Percentiles rank a stretch among this genome's conserved stretches.
These are phyloP conservation scores for Acanthosepion lycidas DNA, from an alignment of 2,888 invertebrate species.

Conservation along the genomic window DNA sequence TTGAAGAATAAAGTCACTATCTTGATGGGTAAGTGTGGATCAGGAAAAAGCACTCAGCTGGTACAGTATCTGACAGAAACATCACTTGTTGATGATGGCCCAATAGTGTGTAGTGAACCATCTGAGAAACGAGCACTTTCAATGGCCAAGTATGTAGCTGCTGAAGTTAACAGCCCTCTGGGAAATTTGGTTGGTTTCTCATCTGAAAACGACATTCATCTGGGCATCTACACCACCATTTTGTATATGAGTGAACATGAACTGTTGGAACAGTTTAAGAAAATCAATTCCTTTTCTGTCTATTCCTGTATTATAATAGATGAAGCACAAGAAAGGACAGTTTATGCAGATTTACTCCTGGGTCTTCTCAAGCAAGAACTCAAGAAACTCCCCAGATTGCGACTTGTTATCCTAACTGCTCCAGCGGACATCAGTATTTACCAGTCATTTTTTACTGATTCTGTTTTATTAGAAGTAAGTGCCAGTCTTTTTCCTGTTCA, in stretches of 20 bases:
- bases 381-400: slow-evolving; percentile 64
- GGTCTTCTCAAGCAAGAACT: slow-evolving; percentile 71
- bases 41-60: slow-evolving; percentile 75
- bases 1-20: slow-evolving; percentile 66
- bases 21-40: slow-evolving; percentile 74
- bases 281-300: slow-evolving; percentile 60
- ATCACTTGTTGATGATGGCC: slow-evolving; percentile 58
- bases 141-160: slow-evolving; percentile 70
- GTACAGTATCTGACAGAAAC: slow-evolving; percentile 72
- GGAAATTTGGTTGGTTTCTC: slow-evolving; percentile 71
- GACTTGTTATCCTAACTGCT: slow-evolving; percentile 73
- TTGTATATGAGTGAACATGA: slow-evolving; percentile 73
- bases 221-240: slow-evolving; percentile 62
- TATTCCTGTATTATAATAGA: slow-evolving; percentile 72
- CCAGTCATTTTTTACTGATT: slow-evolving; percentile 66
- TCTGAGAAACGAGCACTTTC: slow-evolving; percentile 73
- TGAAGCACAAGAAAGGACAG: slow-evolving; percentile 74
- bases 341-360: slow-evolving; percentile 73
- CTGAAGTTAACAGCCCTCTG: slow-evolving; percentile 66
- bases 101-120: slow-evolving; percentile 74
- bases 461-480: slow-evolving; percentile 68
- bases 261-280: slow-evolving; percentile 70
- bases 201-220: slow-evolving; percentile 62
- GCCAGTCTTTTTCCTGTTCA: slow-evolving; percentile 74
- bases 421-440: slow-evolving; percentile 73